Evolutionary conservation across 2,113 vertebrate genomes (phyloP).

Genomic region (Tretioscincus oriximinensis): DNA sequence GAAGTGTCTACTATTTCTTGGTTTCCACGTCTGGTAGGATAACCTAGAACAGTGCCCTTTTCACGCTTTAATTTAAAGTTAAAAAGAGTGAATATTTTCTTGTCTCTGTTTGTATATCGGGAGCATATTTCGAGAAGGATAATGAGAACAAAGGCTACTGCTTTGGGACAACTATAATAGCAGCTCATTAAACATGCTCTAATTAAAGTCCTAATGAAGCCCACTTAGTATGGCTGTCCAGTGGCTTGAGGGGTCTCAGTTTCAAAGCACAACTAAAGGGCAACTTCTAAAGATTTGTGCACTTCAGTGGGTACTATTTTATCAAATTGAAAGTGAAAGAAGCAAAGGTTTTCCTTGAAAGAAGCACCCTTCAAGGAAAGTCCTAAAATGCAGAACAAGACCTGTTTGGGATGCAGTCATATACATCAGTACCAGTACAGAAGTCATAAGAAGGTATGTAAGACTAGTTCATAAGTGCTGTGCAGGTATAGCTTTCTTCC

Average conservation of each 20-base stretch:
- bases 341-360: background rate
- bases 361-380: background rate
- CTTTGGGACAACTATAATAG: constrained; percentile 56
- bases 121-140: constrained; percentile 46
- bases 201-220: constrained; percentile 31
- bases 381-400: background rate
- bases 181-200: constrained; percentile 56
- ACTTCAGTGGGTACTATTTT: background rate
- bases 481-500: too few species aligned
- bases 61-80: constrained; percentile 49
- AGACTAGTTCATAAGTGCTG: background rate
- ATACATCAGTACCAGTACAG: too few species aligned
- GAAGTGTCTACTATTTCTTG: constrained; percentile 39
- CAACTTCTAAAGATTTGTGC: background rate
- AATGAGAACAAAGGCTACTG: constrained; percentile 34
- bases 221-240: constrained; percentile 32
- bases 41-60: constrained; percentile 47
- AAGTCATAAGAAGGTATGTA: background rate
- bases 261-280: constrained; percentile 13
- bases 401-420: background rate
- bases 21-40: constrained; percentile 33
- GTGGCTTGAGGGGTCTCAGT: background rate
- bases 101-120: constrained; percentile 43
- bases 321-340: background rate
- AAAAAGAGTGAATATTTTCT: constrained; percentile 40